Base-by-base conservation (phyloP, 2,888 invertebrate species). In the Entomobrya proxima region DNA sequence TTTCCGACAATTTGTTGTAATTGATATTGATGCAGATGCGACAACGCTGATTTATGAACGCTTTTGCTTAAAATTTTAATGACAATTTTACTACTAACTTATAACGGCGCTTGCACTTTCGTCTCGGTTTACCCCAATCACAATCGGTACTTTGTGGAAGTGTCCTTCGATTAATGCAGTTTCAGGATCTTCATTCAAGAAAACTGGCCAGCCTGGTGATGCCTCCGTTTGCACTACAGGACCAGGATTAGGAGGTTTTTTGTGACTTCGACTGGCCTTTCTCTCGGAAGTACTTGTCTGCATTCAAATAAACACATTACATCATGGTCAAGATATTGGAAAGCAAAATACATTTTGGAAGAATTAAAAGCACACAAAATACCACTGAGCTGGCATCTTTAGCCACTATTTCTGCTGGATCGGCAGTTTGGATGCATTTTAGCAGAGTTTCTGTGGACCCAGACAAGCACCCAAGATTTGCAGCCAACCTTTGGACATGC, bases 181-280 rank as follows among this genome's bases (percentile, higher is more conserved):
- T 13, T 85, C 80, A 9, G 88, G 88, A 52, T 88, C 86, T 72
- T 88, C 86, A 7, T 24, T n/a, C 13, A 88, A 21, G 74, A 77
- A 88, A 27, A 78, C 67, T 47, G 88, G 88, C 88, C 88, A 88
- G 0, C 72, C 85, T 47, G 84, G 77, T 1, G 32, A 69, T 13
- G 52, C 35, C 40, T 86, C 86, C 1, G 72, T 35, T 88, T 88
- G 88, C 9, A 88, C 76, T 1, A 88, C 88, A n/a, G 88, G 88
- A 3, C 88, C 88, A 24, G 88, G 87, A 84, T 88, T 88, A 35
- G 88, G 87, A n/a, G 88, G 87, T 72, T 88, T 88, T 32, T 88
- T 88, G 69, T 87, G 86, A 58, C 86, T 87, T 58, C 88, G 67
- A 21, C 86, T 84, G n/a, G 87, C 35, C 44, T 88, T 88, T 27